Evolutionary conservation across 2,113 vertebrate genomes (phyloP), one percentile per base, ranked within the genome.

Genomic region (Talpa occidentalis): DNA sequence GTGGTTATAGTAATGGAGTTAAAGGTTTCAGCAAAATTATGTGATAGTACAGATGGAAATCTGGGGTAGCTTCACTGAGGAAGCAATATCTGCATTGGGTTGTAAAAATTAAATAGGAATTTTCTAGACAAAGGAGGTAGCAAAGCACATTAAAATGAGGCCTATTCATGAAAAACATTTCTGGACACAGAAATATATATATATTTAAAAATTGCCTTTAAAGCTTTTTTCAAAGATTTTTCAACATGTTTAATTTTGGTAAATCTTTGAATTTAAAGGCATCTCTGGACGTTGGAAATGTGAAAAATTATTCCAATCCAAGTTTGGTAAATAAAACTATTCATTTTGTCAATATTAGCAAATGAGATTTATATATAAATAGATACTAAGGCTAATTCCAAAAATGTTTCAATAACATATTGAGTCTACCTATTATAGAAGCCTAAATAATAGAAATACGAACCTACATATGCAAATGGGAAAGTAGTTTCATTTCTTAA

Each of bases 151-250:
- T 26, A 16, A 73, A 66, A 74, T 64, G n/a, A 83, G 22, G 10
- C 21, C 40, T 1, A n/a, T 4, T 80, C 26, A 32, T 44, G 72
- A 56, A 78, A 90, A 60, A 42, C 32, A 49, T 42, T 66, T 81
- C 49, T 91, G 74, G 47, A 64, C 16, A 37, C 37, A 21, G 86
- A 54, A 81, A 52, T n/a, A 22, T 69, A 54, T 42, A 32, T 49
- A 12, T 66, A 54, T 91, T 74, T 84, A 52, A 77, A 91, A 67
- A 82, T 85, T 85, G n/a, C 11, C 88, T 94, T 90, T 74, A 93
- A 92, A 84, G 12, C n/a, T 52, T 78, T 24, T 52, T 78, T 19
- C 16, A 28, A 7, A 60, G 8, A 81, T 79, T 84, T 60, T 93
- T 40, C 21, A 72, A 78, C 69, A 90, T 60, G 10, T 12, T 92